These are phyloP conservation scores for Cepaea nemoralis DNA, from an alignment of 1,140 invertebrate species.

Conservation along the genomic window DNA sequence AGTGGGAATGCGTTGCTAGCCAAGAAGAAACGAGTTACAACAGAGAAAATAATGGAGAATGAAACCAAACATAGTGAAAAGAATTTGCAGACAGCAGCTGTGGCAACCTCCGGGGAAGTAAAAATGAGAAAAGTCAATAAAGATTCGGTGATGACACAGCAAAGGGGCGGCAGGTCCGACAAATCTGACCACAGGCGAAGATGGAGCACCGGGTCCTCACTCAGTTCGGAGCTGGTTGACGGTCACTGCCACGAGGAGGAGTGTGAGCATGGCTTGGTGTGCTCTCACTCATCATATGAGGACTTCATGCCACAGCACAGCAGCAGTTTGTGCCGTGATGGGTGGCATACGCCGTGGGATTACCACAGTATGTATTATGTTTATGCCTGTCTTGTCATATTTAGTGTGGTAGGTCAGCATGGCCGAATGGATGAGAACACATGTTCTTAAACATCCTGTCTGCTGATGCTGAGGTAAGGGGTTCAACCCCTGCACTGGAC, in stretches of 20 bases:
- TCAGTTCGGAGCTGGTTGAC: constrained; percentile 44
- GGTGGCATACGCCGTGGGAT: neutral
- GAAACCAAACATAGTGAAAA: neutral
- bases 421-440: too few relatives aligned
- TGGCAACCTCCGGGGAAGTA: neutral
- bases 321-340: constrained; percentile 26
- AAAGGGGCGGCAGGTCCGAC: neutral
- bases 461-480: too few relatives aligned
- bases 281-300: neutral
- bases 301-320: neutral
- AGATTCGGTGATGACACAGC: neutral
- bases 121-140: neutral
- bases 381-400: too few relatives aligned
- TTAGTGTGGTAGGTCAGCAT: too few relatives aligned
- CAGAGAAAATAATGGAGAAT: neutral
- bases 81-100: neutral
- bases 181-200: neutral
- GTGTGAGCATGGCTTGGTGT: constrained; percentile 51
- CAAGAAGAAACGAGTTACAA: constrained; percentile 2
- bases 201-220: constrained; percentile 44
- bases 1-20: constrained; percentile 32
- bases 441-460: too few relatives aligned
- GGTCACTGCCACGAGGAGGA: constrained; percentile 57
- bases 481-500: too few relatives aligned
- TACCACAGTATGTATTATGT: constrained; percentile 12